phyloP scores from a whole-genome alignment of 2,797 vertebrate species.

The Chrosomus eos region DNA sequence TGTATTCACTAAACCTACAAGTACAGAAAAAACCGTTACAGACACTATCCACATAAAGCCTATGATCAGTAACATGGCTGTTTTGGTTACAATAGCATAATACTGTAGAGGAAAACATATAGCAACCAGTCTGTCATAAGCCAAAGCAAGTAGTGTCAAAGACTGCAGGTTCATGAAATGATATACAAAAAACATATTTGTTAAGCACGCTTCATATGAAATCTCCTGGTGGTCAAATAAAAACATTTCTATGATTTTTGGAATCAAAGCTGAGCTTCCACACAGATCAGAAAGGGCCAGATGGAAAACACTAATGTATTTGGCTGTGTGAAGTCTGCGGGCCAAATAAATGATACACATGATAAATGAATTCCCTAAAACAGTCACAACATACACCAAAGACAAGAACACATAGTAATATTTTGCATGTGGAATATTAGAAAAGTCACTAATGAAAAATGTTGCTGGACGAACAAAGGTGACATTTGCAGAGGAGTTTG shows the following conservation, averaged over 20 bases:
- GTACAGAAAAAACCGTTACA: neutral
- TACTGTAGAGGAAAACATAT: conserved; percentile 58
- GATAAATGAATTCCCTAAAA: conserved; percentile 55
- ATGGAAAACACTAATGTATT: conserved; percentile 54
- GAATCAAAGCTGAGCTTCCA: conserved; percentile 54
- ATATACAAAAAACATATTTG: conserved; percentile 55
- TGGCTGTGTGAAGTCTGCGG: conserved; percentile 52
- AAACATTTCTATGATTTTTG: conserved; percentile 53
- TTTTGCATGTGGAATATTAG: conserved; percentile 49
- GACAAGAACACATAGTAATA: conserved; percentile 52
- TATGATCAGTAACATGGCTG: conserved; percentile 41
- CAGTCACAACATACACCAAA: conserved; percentile 52
- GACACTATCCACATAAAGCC: conserved; percentile 9
- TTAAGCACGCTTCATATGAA: conserved; percentile 34
- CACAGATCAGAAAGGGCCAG: conserved; percentile 4
- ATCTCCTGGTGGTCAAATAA: conserved; percentile 52
- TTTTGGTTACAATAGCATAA: conserved; percentile 48
- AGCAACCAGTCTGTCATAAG: conserved; percentile 57
- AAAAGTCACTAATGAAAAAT: conserved; percentile 48
- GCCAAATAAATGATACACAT: conserved; percentile 43
- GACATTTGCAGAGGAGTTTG: neutral
- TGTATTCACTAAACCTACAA: conserved; percentile 52
- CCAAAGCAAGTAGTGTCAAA: conserved; percentile 46
- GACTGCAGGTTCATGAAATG: conserved; percentile 51
- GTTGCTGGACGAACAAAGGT: conserved; percentile 32